These are phyloP conservation scores for Platycheirus rosarum DNA, from an alignment of 2,888 invertebrate genomes.

Conservation along the genomic window DNA sequence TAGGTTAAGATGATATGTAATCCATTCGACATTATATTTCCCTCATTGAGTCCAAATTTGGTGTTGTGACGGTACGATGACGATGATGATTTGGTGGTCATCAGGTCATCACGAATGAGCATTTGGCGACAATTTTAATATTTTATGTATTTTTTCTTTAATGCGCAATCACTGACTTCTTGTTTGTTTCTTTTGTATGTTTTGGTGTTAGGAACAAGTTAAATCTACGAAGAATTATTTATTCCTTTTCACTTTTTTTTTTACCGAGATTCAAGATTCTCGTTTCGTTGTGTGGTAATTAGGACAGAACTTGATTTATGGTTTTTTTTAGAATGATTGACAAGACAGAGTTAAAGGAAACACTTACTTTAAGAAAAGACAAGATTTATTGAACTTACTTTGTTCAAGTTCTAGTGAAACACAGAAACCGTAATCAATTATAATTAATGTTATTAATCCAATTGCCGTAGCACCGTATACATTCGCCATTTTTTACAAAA, in stretches of 20 bases:
- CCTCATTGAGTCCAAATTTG: constrained; percentile 44
- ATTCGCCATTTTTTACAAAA: constrained; percentile 79
- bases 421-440: constrained; percentile 75
- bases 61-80: constrained; percentile 35
- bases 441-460: constrained; percentile 75
- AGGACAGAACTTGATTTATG: constrained; percentile 1
- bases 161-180: constrained; percentile 33
- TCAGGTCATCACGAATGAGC: constrained; percentile 44
- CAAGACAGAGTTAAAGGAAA: too few relatives aligned
- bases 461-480: constrained; percentile 75
- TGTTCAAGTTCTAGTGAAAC: constrained; percentile 75
- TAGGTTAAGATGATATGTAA: constrained; percentile 11
- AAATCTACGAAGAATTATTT: too few relatives aligned
- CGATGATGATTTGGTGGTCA: constrained; percentile 53
- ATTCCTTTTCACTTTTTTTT: not conserved
- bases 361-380: not conserved
- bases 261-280: not conserved
- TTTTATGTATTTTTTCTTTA: constrained; percentile 20
- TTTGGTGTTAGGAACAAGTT: too few relatives aligned
- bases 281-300: not conserved
- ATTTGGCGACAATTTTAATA: too few relatives aligned
- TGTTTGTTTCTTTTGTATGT: too few relatives aligned
- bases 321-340: too few relatives aligned
- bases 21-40: constrained; percentile 18
- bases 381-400: constrained; percentile 75